Conservation (phyloP, 2,797 vertebrate species). For the Hypotaenidia okinawae region DNA sequence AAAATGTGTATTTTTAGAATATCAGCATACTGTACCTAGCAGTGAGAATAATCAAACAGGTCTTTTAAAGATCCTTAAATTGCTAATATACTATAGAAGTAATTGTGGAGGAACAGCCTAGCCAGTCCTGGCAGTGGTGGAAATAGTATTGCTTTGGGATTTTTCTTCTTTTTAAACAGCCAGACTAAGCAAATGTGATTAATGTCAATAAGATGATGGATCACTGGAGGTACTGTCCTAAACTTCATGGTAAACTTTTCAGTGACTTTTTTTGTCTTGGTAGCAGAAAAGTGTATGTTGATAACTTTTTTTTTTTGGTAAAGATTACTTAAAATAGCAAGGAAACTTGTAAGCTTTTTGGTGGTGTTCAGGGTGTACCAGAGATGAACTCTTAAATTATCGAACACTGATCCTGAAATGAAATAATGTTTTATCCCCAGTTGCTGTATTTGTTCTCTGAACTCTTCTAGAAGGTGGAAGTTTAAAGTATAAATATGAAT, state of each 20-base stretch:
- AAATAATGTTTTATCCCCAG: not conserved
- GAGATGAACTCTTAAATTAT: not conserved
- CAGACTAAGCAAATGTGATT: not conserved
- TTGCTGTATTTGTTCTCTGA: too few species aligned
- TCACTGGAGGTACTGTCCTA: not conserved
- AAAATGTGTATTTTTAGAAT: conserved; percentile 30
- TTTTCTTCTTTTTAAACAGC: not conserved
- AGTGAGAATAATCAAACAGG: not conserved
- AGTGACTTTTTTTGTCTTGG: not conserved
- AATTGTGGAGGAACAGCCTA: not conserved
- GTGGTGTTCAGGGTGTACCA: not conserved
- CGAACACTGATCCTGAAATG: not conserved
- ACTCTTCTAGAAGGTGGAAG: not conserved
- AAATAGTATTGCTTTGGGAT: not conserved
- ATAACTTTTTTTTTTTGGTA: not conserved
- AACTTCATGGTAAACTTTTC: not conserved
- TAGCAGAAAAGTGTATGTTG: not conserved
- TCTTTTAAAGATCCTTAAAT: not conserved
- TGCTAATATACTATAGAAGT: not conserved
- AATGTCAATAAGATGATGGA: not conserved
- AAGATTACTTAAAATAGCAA: not conserved
- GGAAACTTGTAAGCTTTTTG: not conserved
- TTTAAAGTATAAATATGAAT: not conserved
- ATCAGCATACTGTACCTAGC: not conserved
- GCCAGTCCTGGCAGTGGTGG: not conserved